Conservation (phyloP, 2,113 vertebrate species). For the Solea solea region DNA sequence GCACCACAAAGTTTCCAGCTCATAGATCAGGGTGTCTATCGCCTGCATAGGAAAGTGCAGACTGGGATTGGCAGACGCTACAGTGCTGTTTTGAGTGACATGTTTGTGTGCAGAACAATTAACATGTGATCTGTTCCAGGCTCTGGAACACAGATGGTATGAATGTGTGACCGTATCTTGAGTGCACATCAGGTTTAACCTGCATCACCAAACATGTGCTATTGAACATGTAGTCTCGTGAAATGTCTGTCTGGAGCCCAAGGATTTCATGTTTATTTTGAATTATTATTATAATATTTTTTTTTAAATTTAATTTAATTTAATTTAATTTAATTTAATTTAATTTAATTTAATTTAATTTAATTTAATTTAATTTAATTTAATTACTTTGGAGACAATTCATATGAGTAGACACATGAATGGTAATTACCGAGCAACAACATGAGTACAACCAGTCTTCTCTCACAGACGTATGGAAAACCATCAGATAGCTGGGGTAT, state of each 20-base stretch:
- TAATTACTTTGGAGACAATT: too few species aligned
- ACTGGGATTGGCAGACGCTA: neutral
- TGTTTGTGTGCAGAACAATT: conserved; percentile 41
- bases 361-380: too few species aligned
- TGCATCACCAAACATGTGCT: neutral
- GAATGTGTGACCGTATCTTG: conserved; percentile 43
- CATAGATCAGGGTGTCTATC: neutral
- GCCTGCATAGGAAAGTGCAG: neutral
- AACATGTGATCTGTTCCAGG: conserved; percentile 17
- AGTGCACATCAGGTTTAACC: conserved; percentile 40
- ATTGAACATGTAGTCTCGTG: neutral
- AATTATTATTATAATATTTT: too few species aligned
- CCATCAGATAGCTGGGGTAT: conserved; percentile 63
- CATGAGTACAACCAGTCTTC: too few species aligned
- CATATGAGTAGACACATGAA: too few species aligned
- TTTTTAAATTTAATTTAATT: too few species aligned
- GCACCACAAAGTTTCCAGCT: too few species aligned
- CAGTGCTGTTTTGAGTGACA: conserved; percentile 41
- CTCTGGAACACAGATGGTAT: conserved; percentile 11
- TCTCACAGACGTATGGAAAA: neutral
- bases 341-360: too few species aligned
- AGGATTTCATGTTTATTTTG: too few species aligned
- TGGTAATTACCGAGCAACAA: too few species aligned
- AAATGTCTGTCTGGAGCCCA: neutral
- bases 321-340: too few species aligned